Percentiles rank a stretch among this genome's conserved stretches.
phyloP scores from a whole-genome alignment of 2,113 vertebrate species.

The Esox niger region DNA sequence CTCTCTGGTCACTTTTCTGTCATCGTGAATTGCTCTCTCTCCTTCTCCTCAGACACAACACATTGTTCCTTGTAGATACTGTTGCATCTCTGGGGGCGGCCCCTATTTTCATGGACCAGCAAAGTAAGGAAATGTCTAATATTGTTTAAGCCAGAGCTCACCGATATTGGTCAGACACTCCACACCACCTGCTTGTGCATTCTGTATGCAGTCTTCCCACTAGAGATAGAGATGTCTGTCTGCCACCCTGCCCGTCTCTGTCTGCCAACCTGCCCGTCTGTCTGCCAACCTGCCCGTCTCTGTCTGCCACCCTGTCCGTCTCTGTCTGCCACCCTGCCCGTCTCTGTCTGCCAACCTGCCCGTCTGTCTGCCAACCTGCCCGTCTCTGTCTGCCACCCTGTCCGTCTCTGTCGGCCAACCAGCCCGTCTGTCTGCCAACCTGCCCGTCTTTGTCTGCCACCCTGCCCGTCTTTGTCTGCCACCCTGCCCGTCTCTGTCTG shows the following conservation, averaged over 20 bases:
- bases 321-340: not conserved
- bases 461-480: not conserved
- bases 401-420: too few species aligned
- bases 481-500: not conserved
- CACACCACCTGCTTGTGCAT: not conserved
- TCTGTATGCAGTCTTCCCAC: not conserved
- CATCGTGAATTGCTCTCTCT: slow-evolving; percentile 1
- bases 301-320: too few species aligned
- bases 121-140: slow-evolving; percentile 75
- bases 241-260: not conserved
- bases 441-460: too few species aligned
- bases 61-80: slow-evolving; percentile 88
- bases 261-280: too few species aligned
- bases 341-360: too few species aligned
- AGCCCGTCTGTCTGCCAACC: not conserved
- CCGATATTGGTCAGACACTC: not conserved
- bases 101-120: slow-evolving; percentile 92
- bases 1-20: not conserved
- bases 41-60: slow-evolving; percentile 76
- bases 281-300: not conserved
- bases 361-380: not conserved
- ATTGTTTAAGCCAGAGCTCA: not conserved
- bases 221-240: not conserved
- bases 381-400: too few species aligned
- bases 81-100: slow-evolving; percentile 90